Evolutionary conservation across 2,113 vertebrate species (phyloP).

Genomic region (Gorsachius goisagi): DNA sequence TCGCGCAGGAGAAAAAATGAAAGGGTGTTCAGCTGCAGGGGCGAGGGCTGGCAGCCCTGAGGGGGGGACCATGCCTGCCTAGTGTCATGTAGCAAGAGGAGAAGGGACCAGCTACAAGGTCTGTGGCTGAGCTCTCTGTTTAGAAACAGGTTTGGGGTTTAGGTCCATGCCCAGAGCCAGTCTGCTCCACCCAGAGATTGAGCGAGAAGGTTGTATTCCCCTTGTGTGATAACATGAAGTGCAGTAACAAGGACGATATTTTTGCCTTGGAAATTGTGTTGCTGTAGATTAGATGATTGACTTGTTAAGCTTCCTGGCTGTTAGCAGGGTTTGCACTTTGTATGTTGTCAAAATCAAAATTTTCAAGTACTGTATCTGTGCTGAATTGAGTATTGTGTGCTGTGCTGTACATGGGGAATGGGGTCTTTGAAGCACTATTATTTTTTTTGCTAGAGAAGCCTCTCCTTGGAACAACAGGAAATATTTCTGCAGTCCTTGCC

Average conservation of each 20-base stretch:
- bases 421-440: neutral
- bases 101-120: neutral
- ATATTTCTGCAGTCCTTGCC: conserved; percentile 52
- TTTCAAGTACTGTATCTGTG: neutral
- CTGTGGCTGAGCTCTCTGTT: neutral
- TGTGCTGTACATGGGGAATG: neutral
- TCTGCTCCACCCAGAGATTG: neutral
- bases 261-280: neutral
- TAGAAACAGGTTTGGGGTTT: neutral
- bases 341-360: neutral
- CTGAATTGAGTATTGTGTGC: neutral
- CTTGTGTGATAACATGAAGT: neutral
- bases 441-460: neutral
- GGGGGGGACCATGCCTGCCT: neutral
- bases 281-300: neutral
- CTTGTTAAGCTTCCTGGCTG: neutral
- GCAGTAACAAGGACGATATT: neutral
- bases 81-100: fast-evolving
- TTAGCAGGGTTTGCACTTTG: neutral
- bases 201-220: fast-evolving
- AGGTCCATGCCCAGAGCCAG: neutral
- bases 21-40: neutral
- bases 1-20: neutral
- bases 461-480: conserved; percentile 35
- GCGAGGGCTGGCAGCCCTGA: neutral